These are phyloP conservation scores for Vireo altiloquus DNA, from an alignment of 2,113 vertebrate genomes.

Conservation along the genomic window DNA sequence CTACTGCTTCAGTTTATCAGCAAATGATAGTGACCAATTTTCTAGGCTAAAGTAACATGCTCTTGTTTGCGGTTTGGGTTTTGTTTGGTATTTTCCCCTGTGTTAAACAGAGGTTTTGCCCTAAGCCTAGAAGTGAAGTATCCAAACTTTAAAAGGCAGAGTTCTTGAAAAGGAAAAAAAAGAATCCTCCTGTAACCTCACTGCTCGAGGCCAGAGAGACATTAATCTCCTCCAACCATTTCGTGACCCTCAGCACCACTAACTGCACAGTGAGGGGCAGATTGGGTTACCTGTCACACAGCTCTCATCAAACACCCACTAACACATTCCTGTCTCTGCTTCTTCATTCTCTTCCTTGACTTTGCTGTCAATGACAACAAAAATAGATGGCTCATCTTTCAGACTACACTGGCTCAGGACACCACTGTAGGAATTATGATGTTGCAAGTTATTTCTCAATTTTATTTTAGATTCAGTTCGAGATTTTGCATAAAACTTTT, in stretches of 20 bases:
- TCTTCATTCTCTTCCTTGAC: neutral
- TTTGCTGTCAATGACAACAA: neutral
- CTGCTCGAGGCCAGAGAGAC: neutral
- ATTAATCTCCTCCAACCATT: neutral
- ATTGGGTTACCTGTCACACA: neutral
- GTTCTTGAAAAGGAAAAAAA: neutral
- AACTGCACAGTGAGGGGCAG: neutral
- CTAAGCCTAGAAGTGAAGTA: neutral
- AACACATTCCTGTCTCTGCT: neutral
- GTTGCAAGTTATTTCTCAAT: neutral
- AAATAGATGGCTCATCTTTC: neutral
- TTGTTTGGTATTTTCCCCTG: rapidly evolving
- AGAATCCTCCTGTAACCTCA: neutral
- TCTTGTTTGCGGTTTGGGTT: neutral
- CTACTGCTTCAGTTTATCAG: neutral
- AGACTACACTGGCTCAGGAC: neutral
- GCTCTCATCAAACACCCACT: neutral
- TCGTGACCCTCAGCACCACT: neutral
- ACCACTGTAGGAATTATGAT: neutral
- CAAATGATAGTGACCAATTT: rapidly evolving
- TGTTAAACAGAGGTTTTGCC: neutral
- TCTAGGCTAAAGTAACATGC: neutral
- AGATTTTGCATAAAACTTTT: neutral
- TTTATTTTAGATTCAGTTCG: neutral
- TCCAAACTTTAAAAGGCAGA: neutral